Conservation (phyloP, 2,797 vertebrate genomes). For the Percopsis omiscomaycus region DNA sequence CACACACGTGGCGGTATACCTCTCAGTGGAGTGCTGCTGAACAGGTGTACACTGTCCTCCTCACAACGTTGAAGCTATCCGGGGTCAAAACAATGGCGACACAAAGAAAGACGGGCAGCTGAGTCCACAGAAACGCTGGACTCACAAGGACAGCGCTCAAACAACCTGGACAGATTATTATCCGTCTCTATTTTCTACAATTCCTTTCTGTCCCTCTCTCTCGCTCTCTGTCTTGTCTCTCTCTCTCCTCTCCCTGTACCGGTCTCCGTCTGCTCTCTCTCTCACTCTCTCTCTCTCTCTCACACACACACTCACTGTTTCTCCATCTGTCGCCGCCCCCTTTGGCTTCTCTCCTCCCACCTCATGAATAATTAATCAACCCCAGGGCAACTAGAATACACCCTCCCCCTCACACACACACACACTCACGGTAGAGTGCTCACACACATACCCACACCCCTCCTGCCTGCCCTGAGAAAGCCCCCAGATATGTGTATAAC, state of each 20-base stretch:
- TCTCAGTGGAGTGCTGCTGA: background rate
- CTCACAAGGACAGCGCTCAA: constrained; percentile 2
- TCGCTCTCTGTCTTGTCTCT: constrained; percentile 29
- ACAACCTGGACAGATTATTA: background rate
- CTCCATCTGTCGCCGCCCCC: constrained; percentile 74
- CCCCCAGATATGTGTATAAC: no score
- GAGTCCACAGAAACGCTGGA: no score
- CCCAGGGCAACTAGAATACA: constrained; percentile 43
- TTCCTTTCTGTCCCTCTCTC: constrained; percentile 24
- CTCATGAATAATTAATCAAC: constrained; percentile 76
- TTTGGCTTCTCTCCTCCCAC: constrained; percentile 67
- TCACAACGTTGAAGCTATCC: background rate
- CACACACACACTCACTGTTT: constrained; percentile 41
- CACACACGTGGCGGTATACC: background rate
- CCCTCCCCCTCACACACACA: constrained; percentile 43
- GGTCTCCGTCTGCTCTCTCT: constrained; percentile 38
- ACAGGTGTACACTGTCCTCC: background rate
- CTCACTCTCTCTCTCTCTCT: constrained; percentile 35
- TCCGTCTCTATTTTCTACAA: constrained; percentile 8
- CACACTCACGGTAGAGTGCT: constrained; percentile 22
- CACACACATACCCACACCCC: constrained; percentile 4
- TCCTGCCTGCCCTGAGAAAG: no score
- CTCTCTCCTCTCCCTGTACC: constrained; percentile 19
- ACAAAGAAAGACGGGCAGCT: constrained; percentile 22
- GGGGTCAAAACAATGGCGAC: background rate